Percentiles rank a stretch among this genome's conserved stretches.
Conservation (phyloP, 2,797 vertebrate species). For the Darevskia nairensis region DNA sequence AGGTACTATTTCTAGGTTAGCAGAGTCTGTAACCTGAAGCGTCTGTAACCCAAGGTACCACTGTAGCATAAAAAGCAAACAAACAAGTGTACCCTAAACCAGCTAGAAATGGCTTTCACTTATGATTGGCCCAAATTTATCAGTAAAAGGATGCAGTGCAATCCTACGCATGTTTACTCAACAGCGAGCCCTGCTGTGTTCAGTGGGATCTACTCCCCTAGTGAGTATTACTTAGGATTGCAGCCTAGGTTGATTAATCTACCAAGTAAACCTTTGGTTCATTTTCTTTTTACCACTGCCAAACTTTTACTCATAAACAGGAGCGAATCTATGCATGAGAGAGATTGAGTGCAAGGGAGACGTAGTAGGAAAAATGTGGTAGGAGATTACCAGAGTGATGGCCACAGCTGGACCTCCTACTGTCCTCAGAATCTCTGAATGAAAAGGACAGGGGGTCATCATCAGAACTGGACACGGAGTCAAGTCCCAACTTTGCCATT, state of each 20-base stretch:
- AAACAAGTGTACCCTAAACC: too few relatives aligned
- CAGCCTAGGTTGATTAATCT: background rate
- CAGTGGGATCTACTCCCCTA: background rate
- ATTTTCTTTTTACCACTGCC: background rate
- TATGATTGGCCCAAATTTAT: background rate
- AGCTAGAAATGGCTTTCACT: background rate
- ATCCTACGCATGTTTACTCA: background rate
- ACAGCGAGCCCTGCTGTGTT: too few relatives aligned
- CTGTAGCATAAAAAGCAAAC: too few relatives aligned
- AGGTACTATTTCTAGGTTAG: too few relatives aligned
- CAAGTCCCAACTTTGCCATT: slow-evolving; percentile 68
- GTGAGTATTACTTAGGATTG: background rate
- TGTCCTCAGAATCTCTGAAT: slow-evolving; percentile 10
- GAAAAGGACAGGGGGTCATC: slow-evolving; percentile 52
- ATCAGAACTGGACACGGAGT: slow-evolving; percentile 41
- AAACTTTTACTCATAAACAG: background rate
- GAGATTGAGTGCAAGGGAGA: too few relatives aligned
- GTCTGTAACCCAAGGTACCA: too few relatives aligned
- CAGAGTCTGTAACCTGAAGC: too few relatives aligned
- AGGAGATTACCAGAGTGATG: slow-evolving; percentile 72
- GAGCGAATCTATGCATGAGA: background rate
- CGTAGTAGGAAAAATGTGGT: background rate
- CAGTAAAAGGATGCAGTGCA: background rate
- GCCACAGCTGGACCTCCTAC: slow-evolving; percentile 51
- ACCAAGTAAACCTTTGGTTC: background rate